Evolutionary conservation across 2,113 vertebrate species (phyloP).

Genomic region (Microcebus murinus): DNA sequence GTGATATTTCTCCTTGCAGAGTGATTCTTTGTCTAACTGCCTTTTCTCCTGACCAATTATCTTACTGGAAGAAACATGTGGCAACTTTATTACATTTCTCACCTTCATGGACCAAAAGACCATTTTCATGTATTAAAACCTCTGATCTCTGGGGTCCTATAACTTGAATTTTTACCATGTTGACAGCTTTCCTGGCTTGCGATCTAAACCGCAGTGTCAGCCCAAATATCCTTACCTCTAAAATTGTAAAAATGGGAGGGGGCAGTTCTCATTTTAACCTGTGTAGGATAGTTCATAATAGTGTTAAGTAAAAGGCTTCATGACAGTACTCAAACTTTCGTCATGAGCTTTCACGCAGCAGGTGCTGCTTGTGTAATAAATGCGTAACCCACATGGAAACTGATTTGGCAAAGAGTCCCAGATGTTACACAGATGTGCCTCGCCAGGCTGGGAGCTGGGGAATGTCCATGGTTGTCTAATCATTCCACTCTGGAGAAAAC

Average conservation of each 20-base stretch:
- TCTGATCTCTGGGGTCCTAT: neutral
- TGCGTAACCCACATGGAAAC: neutral
- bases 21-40: conserved; percentile 21
- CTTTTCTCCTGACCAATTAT: neutral
- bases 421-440: neutral
- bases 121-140: neutral
- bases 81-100: conserved; percentile 1
- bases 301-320: neutral
- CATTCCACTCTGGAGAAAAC: neutral
- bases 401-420: neutral
- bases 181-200: neutral
- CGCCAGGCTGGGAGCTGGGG: neutral
- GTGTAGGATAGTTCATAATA: neutral
- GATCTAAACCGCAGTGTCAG: neutral
- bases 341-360: neutral
- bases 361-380: neutral
- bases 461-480: neutral
- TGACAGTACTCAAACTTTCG: neutral
- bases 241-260: neutral
- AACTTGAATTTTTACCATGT: conserved; percentile 22
- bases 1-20: neutral
- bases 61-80: neutral
- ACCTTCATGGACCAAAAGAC: neutral
- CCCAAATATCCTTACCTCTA: conserved; percentile 8
- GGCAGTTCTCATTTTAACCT: neutral